Evolutionary conservation across 2,113 vertebrate species (phyloP).

Genomic region (Xiphophorus hellerii): DNA sequence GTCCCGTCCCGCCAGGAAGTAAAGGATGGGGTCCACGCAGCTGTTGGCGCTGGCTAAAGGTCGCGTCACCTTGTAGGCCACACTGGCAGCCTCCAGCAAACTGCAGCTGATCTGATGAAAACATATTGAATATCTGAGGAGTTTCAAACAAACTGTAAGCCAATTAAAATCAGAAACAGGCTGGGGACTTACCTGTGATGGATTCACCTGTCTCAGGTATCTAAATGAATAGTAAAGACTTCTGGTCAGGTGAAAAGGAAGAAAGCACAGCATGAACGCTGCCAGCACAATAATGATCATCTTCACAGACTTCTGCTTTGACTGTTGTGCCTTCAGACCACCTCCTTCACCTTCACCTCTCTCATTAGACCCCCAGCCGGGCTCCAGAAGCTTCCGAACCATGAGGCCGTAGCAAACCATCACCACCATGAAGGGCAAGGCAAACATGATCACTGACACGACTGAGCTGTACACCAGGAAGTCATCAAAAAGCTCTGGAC

Average conservation of each 20-base stretch:
- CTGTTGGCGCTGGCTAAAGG: slow-evolving; percentile 95
- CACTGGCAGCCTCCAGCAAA: slow-evolving; percentile 84
- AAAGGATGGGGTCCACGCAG: slow-evolving; percentile 93
- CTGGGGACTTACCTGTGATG: slow-evolving; percentile 59
- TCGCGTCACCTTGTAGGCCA: slow-evolving; percentile 94
- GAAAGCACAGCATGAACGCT: slow-evolving; percentile 91
- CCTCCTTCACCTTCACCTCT: slow-evolving; percentile 69
- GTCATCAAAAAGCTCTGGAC: slow-evolving; percentile 85
- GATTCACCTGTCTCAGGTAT: slow-evolving; percentile 77
- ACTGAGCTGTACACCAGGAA: slow-evolving; percentile 90
- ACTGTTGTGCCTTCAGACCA: slow-evolving; percentile 71
- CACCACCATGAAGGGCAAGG: slow-evolving; percentile 87
- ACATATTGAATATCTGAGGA: slow-evolving; percentile 2
- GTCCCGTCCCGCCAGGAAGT: slow-evolving; percentile 93
- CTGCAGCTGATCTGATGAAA: slow-evolving; percentile 81
- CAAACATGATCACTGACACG: slow-evolving; percentile 89
- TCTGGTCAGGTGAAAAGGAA: slow-evolving; percentile 94
- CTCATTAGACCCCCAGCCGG: slow-evolving; percentile 75
- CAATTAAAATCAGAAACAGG: background rate
- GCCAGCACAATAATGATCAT: slow-evolving; percentile 92
- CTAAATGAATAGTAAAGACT: slow-evolving; percentile 93
- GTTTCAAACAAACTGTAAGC: background rate
- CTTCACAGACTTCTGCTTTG: slow-evolving; percentile 93
- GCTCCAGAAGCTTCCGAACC: slow-evolving; percentile 84
- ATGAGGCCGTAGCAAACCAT: slow-evolving; percentile 91